Conservation (phyloP, 2,797 vertebrate genomes). For the Neoniphon sammara region DNA sequence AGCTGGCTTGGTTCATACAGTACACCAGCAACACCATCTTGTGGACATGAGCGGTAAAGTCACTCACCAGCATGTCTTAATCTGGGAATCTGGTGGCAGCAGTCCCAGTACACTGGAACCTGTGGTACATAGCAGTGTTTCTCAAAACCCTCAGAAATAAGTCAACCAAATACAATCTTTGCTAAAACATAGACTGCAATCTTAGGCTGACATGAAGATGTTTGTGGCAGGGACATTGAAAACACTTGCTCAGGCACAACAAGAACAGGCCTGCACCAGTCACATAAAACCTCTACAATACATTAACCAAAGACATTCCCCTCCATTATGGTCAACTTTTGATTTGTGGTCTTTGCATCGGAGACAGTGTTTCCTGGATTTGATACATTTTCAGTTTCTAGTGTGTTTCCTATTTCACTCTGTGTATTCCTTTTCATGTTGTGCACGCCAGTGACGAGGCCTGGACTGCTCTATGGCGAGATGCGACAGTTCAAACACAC, state of each 20-base stretch:
- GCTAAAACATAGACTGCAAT: slow-evolving; percentile 22
- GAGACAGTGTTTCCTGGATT: slow-evolving; percentile 60
- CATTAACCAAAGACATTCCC: slow-evolving; percentile 41
- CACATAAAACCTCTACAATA: slow-evolving; percentile 45
- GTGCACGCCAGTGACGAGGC: slow-evolving; percentile 35
- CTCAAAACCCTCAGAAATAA: slow-evolving; percentile 24
- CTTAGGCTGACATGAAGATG: slow-evolving; percentile 40
- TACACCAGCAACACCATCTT: slow-evolving; percentile 78
- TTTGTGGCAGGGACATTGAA: slow-evolving; percentile 23
- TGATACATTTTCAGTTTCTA: slow-evolving; percentile 52
- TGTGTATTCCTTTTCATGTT: slow-evolving; percentile 51
- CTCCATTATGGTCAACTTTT: slow-evolving; percentile 51
- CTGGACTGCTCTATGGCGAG: slow-evolving; percentile 55
- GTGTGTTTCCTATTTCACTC: slow-evolving; percentile 56
- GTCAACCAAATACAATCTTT: slow-evolving; percentile 33
- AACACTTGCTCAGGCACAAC: slow-evolving; percentile 37
- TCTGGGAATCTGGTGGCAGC: slow-evolving; percentile 17
- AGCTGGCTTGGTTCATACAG: background rate
- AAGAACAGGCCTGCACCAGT: slow-evolving; percentile 34
- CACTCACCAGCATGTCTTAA: background rate
- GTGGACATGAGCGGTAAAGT: slow-evolving; percentile 68
- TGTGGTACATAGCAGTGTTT: slow-evolving; percentile 55
- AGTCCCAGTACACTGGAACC: slow-evolving; percentile 24
- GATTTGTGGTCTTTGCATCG: slow-evolving; percentile 68
- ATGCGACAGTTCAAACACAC: slow-evolving; percentile 76